Percentiles rank a stretch among this genome's conserved stretches.
Evolutionary conservation across 2,888 invertebrate genomes (phyloP).

Genomic region (Leucophora obtusa): DNA sequence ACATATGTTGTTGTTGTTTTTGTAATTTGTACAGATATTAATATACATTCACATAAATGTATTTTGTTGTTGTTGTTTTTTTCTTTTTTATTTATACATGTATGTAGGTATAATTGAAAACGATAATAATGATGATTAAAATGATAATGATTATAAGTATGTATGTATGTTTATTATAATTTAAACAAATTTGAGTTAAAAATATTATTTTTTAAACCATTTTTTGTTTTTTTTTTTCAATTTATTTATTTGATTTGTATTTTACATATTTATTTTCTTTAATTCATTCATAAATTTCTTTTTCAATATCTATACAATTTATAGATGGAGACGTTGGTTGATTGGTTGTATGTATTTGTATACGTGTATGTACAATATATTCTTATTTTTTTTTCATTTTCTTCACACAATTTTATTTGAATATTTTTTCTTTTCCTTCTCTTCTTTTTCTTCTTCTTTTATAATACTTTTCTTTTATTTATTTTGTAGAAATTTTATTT

Average conservation of each 20-base stretch:
- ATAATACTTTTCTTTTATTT: constrained; percentile 49
- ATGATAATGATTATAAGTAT: neutral
- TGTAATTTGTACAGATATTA: constrained; percentile 3
- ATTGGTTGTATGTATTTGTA: constrained; percentile 28
- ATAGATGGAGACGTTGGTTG: neutral
- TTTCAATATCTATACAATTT: constrained; percentile 11
- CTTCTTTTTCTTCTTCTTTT: constrained; percentile 34
- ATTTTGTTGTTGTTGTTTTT: neutral
- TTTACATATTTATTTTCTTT: constrained; percentile 32
- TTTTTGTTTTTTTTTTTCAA: neutral
- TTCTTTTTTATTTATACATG: neutral
- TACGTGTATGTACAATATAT: constrained; percentile 13
- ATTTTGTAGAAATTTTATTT: constrained; percentile 31
- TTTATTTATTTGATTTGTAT: constrained; percentile 4
- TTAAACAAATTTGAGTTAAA: neutral
- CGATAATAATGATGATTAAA: neutral
- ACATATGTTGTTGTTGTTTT: neutral
- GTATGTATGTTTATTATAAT: neutral
- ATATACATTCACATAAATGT: neutral
- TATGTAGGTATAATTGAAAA: neutral
- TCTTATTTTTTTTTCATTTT: constrained; percentile 5
- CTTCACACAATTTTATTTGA: constrained; percentile 57
- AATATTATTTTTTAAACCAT: neutral
- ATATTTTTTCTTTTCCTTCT: constrained; percentile 21
- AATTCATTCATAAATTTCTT: constrained; percentile 64